Conservation (phyloP, 2,888 invertebrate genomes). For the Eupithecia insigniata region DNA sequence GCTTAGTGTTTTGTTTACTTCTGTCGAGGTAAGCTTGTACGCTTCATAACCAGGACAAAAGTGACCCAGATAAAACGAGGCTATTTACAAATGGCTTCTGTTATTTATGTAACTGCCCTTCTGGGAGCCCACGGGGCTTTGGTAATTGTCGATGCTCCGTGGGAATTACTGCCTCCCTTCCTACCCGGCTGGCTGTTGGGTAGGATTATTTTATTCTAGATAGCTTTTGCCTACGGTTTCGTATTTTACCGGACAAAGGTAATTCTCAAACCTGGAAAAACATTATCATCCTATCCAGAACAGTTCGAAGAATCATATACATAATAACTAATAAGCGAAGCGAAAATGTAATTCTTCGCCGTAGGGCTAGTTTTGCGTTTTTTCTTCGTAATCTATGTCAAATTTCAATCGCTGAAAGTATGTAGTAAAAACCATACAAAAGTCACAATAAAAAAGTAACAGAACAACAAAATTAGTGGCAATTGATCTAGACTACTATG, state of each 20-base stretch:
- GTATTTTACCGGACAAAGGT: background rate
- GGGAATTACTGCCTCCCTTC: slow-evolving; percentile 28
- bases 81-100: slow-evolving; percentile 15
- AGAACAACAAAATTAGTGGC: background rate
- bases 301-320: too few species aligned
- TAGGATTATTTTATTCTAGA: background rate
- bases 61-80: slow-evolving; percentile 14
- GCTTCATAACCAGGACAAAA: slow-evolving; percentile 2
- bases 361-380: background rate
- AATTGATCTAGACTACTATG: background rate
- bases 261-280: too few species aligned
- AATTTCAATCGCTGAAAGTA: background rate
- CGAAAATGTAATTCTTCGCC: too few species aligned
- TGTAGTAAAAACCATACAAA: background rate
- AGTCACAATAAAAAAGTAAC: background rate
- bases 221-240: background rate
- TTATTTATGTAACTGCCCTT: slow-evolving; percentile 37
- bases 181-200: slow-evolving; percentile 1
- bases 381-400: background rate
- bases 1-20: background rate
- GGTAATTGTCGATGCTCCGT: slow-evolving; percentile 75
- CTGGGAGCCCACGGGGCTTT: slow-evolving; percentile 52
- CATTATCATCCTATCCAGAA: too few species aligned
- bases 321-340: too few species aligned
- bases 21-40: background rate